Evolutionary conservation across 1,140 invertebrate genomes (phyloP).

Genomic region (Cryptotermes secundus): DNA sequence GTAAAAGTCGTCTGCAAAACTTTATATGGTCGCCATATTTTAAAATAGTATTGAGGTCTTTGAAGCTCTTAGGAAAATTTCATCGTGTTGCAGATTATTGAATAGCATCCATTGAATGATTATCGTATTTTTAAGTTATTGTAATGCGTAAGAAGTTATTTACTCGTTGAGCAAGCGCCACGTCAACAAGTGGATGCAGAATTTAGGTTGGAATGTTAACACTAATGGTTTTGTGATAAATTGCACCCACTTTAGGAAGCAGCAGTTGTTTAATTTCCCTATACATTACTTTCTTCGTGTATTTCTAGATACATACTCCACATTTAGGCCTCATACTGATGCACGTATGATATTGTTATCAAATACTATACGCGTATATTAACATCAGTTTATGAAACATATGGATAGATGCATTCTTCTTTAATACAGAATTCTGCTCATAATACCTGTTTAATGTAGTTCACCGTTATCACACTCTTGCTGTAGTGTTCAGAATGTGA

Average conservation of each 20-base stretch:
- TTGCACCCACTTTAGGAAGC: neutral
- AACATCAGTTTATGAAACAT: neutral
- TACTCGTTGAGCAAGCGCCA: conserved; percentile 24
- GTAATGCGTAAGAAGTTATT: neutral
- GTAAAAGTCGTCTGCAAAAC: conserved; percentile 25
- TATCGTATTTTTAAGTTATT: neutral
- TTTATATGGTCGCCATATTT: conserved; percentile 36
- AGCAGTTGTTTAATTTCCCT: neutral
- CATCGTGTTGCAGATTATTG: neutral
- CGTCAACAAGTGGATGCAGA: conserved; percentile 32
- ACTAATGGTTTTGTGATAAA: neutral
- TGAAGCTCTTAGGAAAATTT: neutral
- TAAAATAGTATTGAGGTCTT: conserved; percentile 28
- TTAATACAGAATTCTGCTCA: neutral
- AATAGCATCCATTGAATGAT: neutral
- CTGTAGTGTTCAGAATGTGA: too few species aligned
- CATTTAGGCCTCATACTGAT: too few species aligned
- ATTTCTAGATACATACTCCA: too few species aligned
- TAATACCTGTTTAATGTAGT: too few species aligned
- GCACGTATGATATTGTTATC: too few species aligned
- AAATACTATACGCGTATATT: neutral
- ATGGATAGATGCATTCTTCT: neutral
- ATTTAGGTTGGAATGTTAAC: conserved; percentile 32
- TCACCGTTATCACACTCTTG: too few species aligned
- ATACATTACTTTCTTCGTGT: too few species aligned